A percentile compares a stretch with the other conserved stretches of the same genome.
These are phyloP conservation scores for Meriones unguiculatus DNA, from an alignment of 2,113 vertebrate species.

Conservation along the genomic window DNA sequence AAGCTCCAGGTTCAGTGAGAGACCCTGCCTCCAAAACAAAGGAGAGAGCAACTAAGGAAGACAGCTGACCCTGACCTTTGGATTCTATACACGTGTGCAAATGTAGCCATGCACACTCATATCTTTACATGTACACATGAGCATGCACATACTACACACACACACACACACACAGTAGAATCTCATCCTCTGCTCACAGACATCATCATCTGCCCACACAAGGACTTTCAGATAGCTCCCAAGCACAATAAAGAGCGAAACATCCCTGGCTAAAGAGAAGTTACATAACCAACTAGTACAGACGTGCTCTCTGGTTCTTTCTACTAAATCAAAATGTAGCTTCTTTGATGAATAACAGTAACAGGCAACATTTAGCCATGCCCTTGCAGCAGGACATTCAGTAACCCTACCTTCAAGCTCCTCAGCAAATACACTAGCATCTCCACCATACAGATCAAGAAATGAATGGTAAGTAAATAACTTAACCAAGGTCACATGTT, in stretches of 20 bases:
- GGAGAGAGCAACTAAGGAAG: neutral
- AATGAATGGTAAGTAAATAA: neutral
- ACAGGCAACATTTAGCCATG: neutral
- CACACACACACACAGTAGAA: neutral
- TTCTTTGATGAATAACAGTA: neutral
- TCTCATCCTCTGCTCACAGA: neutral
- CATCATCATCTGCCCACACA: neutral
- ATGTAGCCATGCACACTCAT: neutral
- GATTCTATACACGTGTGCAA: too few relatives aligned
- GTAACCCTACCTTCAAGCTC: neutral
- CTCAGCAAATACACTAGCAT: neutral
- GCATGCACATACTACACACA: neutral
- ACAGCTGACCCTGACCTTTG: neutral
- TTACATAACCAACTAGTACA: neutral
- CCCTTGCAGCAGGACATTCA: neutral
- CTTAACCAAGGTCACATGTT: neutral
- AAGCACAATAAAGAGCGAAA: neutral
- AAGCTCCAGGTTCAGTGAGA: neutral
- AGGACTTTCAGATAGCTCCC: neutral
- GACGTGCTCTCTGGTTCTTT: neutral
- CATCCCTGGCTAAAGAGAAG: neutral
- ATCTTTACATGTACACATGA: too few relatives aligned
- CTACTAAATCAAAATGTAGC: neutral
- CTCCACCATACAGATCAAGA: neutral
- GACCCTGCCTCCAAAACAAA: neutral